phyloP scores from a whole-genome alignment of 2,888 invertebrate species.

The Chouioia cunea region DNA sequence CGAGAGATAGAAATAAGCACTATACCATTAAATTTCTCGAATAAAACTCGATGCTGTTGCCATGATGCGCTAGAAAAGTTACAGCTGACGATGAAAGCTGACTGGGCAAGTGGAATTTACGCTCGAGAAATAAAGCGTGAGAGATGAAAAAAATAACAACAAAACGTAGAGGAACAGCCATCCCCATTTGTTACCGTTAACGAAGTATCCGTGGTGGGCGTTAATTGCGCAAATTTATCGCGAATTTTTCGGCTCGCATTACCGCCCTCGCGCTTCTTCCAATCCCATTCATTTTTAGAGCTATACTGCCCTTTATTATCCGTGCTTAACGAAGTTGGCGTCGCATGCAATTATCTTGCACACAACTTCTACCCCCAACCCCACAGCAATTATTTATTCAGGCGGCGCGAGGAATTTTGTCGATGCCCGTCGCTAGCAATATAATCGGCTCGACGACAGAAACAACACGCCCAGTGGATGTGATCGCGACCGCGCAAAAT shows the following conservation, averaged over 20 bases:
- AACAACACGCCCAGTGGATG: slow-evolving; percentile 3
- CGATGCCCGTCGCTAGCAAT: no score
- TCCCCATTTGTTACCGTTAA: slow-evolving; percentile 51
- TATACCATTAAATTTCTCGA: slow-evolving; percentile 9
- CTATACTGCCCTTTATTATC: background rate
- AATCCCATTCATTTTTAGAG: slow-evolving; percentile 16
- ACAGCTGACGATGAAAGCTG: slow-evolving; percentile 15
- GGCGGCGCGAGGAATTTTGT: background rate
- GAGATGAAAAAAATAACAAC: background rate
- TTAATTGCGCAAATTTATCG: slow-evolving; percentile 54
- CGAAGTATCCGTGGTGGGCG: slow-evolving; percentile 46
- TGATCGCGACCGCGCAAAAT: slow-evolving; percentile 32
- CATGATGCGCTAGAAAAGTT: background rate
- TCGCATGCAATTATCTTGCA: background rate
- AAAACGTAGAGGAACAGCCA: slow-evolving; percentile 2
- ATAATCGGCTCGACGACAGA: background rate
- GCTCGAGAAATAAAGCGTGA: background rate
- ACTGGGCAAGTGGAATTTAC: background rate
- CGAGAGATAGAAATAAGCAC: background rate
- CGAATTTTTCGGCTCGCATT: slow-evolving; percentile 50
- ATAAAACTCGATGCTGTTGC: background rate
- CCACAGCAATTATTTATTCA: slow-evolving; percentile 30
- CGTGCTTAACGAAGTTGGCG: slow-evolving; percentile 16
- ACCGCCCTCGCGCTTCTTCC: background rate
- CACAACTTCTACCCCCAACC: background rate